Percentiles rank a stretch among this genome's conserved stretches.
These are phyloP conservation scores for Anser brachyrhynchus DNA, from an alignment of 2,113 vertebrate species.

Conservation along the genomic window DNA sequence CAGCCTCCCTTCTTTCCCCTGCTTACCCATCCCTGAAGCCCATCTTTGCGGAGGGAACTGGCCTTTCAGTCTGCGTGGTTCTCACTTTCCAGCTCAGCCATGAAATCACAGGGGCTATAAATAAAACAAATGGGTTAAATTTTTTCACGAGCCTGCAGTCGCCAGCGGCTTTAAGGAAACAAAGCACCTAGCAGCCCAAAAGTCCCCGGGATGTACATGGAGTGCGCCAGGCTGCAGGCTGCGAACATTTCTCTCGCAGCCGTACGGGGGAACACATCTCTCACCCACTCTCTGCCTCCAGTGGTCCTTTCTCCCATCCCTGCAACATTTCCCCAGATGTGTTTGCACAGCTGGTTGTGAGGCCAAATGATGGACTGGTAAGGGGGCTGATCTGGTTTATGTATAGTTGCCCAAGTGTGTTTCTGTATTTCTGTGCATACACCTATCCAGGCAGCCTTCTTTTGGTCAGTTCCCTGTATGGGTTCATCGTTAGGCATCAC, in stretches of 20 bases:
- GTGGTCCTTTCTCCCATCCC: background rate
- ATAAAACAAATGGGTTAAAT: conserved; percentile 9
- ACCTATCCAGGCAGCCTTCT: background rate
- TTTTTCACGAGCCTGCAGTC: background rate
- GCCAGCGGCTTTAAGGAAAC: background rate
- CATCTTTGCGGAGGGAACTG: background rate
- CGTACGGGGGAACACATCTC: rapidly evolving
- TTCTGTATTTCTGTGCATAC: background rate
- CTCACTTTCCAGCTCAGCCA: background rate
- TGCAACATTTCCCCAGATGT: background rate
- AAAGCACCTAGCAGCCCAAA: background rate
- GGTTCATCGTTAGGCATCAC: background rate
- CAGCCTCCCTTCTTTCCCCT: background rate
- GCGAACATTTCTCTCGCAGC: background rate
- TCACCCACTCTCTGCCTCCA: background rate
- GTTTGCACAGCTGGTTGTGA: background rate
- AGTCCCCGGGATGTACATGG: background rate
- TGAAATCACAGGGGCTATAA: background rate
- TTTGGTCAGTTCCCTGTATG: background rate
- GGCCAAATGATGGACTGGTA: background rate
- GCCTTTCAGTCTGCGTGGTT: background rate
- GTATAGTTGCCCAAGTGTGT: rapidly evolving
- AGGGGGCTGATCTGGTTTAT: background rate
- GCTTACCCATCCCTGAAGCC: background rate
- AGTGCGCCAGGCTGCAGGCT: background rate